Conservation (phyloP, 2,888 invertebrate species). For the Nemoura dubitans region DNA sequence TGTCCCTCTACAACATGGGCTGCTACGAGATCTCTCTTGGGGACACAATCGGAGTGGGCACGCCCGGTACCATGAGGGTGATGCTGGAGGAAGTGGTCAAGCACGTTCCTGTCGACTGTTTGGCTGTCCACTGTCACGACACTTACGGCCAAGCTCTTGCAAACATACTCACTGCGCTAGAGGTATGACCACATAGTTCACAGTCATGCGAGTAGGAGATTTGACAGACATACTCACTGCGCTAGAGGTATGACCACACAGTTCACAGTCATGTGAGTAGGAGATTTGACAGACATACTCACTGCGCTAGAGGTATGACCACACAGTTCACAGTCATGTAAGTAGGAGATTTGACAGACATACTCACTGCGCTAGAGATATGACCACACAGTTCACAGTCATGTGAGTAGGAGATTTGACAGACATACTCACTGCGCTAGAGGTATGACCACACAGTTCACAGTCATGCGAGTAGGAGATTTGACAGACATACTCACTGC, state of each 20-base stretch:
- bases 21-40: constrained; percentile 97
- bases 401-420: too few relatives aligned
- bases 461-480: too few relatives aligned
- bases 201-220: constrained; percentile 68
- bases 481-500: too few relatives aligned
- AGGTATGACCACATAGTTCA: constrained; percentile 63
- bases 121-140: constrained; percentile 96
- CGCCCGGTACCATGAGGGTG: constrained; percentile 77
- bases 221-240: constrained; percentile 91
- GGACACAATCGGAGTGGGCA: constrained; percentile 97
- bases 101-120: constrained; percentile 69
- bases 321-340: too few relatives aligned
- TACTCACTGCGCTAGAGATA: constrained; percentile 88
- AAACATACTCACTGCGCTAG: constrained; percentile 90
- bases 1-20: constrained; percentile 79
- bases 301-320: constrained; percentile 80
- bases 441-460: constrained; percentile 60
- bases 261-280: too few relatives aligned
- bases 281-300: constrained; percentile 91
- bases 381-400: constrained; percentile 49
- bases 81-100: constrained; percentile 80
- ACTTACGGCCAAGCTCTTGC: constrained; percentile 97
- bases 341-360: constrained; percentile 91
- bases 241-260: constrained; percentile 70
- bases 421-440: too few relatives aligned